Evolutionary conservation across 1,140 invertebrate species (phyloP), one percentile per base, ranked within the genome.

Genomic region (Muscidifurax raptorellus): DNA sequence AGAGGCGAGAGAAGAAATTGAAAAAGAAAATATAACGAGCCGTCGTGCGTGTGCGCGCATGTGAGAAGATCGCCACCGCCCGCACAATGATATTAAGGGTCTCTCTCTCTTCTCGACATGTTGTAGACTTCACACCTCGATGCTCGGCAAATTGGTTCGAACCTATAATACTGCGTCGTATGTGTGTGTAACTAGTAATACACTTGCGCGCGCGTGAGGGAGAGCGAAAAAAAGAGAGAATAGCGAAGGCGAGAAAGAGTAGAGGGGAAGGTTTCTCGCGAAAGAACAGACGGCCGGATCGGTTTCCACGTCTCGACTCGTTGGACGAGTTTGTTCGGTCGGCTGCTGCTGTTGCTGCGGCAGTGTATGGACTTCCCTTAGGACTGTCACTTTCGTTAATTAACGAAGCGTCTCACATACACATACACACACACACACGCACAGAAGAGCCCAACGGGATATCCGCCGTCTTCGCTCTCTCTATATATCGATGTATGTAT

Each of bases 311-410:
- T 83, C 85, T 44, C 69, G 40, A 81, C 86, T 85, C 80, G 86
- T 82, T 80, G 66, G 80, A 86, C 83, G 83, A 76, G 86, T 86
- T 85, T 75, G 80, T 36, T 74, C 66, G 72, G 15, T 67, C 75
- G 81, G 30, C 47, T 52, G 52, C 44, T n/a, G 30, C 59, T 25
- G 32, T 25, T 15, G 52, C 47, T 52, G 52, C 52, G 0, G 22
- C 52, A 44, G 36, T 76, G 27, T 67, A 82, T 76, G 32, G 67
- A 84, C 77, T 84, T 84, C 83, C 80, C 74, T 80, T 52, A 78
- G 64, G 69, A 84, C 82, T 84, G 82, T 86, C 82, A 75, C 86
- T 84, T 86, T 86, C 83, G 69, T 84, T 86, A 84, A 81, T 82
- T 86, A 82, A 86, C 79, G 72, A 81, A 59, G 40, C 32, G 47